A percentile compares a stretch with the other conserved stretches of the same genome.
Evolutionary conservation across 2,888 invertebrate genomes (phyloP).

Genomic region (Acrocyrtus sp.): DNA sequence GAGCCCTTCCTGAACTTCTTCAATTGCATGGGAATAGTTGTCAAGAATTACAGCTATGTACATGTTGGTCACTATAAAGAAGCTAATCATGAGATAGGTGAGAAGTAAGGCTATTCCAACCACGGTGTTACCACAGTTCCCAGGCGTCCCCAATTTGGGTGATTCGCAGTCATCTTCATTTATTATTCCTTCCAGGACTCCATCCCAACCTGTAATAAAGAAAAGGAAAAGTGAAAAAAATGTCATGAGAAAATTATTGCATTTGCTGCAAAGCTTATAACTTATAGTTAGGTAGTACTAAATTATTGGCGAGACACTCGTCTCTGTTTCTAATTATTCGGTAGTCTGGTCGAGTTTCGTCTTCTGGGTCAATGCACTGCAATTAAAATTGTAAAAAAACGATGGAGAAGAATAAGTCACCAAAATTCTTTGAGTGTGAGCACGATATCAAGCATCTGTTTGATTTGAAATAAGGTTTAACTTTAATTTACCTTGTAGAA

Average conservation of each 20-base stretch:
- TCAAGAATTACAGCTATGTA: constrained; percentile 99
- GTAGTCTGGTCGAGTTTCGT: constrained; percentile 78
- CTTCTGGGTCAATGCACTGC: constrained; percentile 88
- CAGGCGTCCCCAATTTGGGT: constrained; percentile 90
- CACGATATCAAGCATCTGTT: neutral
- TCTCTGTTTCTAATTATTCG: constrained; percentile 88
- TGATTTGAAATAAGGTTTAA: neutral
- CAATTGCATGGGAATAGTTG: constrained; percentile 98
- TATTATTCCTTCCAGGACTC: constrained; percentile 93
- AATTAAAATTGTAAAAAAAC: no score
- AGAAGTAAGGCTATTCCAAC: constrained; percentile 95
- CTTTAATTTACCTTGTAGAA: constrained; percentile 78
- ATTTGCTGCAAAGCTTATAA: no score
- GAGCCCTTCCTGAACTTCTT: constrained; percentile 96
- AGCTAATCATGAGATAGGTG: constrained; percentile 96
- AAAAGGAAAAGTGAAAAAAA: no score
- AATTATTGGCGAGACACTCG: constrained; percentile 87
- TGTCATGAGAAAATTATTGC: no score
- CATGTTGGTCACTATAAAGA: constrained; percentile 99
- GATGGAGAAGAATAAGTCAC: no score
- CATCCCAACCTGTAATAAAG: constrained; percentile 97
- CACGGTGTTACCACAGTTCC: constrained; percentile 92
- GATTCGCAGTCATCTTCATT: constrained; percentile 89
- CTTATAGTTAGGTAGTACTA: no score
- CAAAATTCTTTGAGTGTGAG: constrained; percentile 69